Conservation (phyloP, 2,797 vertebrate genomes). For the Onychomys leucogaster region DNA sequence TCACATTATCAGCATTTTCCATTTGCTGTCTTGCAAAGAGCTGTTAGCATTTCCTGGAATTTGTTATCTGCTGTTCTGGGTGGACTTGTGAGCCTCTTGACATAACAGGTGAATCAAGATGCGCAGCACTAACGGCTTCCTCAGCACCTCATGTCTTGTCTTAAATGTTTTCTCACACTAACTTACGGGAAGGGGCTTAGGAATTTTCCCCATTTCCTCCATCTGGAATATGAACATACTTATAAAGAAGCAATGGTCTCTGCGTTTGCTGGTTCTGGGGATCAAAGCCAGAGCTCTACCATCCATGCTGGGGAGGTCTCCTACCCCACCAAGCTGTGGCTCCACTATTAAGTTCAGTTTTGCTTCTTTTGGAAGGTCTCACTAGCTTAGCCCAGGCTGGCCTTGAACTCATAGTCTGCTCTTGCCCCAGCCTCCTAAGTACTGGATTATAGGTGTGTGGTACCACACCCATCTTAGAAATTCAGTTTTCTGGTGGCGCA, state of each 20-base stretch:
- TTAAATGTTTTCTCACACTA: constrained; percentile 44
- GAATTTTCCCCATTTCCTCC: constrained; percentile 13
- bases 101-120: constrained; percentile 62
- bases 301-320: neutral
- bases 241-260: constrained; percentile 4
- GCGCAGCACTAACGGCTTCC: constrained; percentile 29
- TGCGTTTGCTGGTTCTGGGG: neutral
- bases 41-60: constrained; percentile 73
- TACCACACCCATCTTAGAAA: neutral
- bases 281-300: neutral
- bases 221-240: neutral
- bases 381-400: neutral
- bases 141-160: neutral
- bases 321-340: neutral
- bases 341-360: neutral
- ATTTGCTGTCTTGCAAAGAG: constrained; percentile 68
- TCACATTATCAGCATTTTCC: constrained; percentile 46
- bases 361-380: neutral
- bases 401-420: neutral
- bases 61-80: constrained; percentile 62
- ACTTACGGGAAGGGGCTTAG: constrained; percentile 47
- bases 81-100: constrained; percentile 63
- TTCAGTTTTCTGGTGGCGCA: neutral
- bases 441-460: neutral
- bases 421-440: neutral